phyloP scores from a whole-genome alignment of 2,113 vertebrate genomes.

The Penelope pileata region DNA sequence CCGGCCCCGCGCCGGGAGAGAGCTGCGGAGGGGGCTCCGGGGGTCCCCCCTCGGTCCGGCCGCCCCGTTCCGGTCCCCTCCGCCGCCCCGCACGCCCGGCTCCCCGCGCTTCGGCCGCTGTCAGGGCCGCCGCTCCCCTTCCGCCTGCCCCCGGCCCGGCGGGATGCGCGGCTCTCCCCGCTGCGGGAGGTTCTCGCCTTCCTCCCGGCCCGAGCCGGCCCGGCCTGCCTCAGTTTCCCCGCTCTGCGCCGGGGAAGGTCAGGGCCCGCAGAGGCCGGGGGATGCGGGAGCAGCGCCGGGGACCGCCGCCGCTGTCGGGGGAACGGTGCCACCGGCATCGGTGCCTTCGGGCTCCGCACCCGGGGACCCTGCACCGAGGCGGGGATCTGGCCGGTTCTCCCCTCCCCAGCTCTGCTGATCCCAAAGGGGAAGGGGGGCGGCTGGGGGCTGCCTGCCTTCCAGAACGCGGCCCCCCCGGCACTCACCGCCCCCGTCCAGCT shows the following conservation, averaged over 20 bases:
- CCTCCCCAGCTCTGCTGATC: background rate
- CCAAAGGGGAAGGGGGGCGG: background rate
- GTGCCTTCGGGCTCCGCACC: background rate
- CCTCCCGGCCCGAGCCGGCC: background rate
- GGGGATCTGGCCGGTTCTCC: background rate
- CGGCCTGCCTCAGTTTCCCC: conserved; percentile 48
- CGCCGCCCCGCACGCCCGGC: background rate
- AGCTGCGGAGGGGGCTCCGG: background rate
- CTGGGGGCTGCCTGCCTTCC: background rate
- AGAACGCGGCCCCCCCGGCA: background rate
- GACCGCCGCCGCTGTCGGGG: background rate
- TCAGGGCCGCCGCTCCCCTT: background rate
- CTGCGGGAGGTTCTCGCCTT: background rate
- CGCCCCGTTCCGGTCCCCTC: background rate
- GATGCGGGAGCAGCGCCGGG: background rate
- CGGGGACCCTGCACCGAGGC: background rate
- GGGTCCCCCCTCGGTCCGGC: background rate
- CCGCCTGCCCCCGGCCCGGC: too few species aligned
- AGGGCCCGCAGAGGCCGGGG: background rate
- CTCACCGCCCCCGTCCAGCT: background rate
- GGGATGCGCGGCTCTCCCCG: background rate
- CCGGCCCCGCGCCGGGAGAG: background rate
- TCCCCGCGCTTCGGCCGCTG: background rate
- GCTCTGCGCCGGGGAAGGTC: background rate
- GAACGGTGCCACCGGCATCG: background rate